Conservation (phyloP, 2,113 vertebrate species). For the Sterrhoptilus dennistouni region DNA sequence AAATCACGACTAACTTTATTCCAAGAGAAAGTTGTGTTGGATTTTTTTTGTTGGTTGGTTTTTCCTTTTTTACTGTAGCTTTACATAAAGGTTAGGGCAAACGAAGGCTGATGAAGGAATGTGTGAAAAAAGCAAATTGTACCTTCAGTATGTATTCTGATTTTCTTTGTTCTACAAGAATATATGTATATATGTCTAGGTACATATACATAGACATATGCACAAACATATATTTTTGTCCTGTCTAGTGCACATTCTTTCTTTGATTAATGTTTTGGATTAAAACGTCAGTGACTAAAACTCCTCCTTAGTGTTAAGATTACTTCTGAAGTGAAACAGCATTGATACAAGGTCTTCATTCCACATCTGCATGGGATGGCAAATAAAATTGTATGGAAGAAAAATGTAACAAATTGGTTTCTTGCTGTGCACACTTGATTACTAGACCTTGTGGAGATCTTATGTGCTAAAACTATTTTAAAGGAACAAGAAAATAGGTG, state of each 20-base stretch:
- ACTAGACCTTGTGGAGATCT: neutral
- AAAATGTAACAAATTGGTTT: neutral
- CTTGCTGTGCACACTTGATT: neutral
- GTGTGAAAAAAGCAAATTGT: neutral
- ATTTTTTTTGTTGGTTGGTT: neutral
- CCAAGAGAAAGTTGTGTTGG: neutral
- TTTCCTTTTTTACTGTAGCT: neutral
- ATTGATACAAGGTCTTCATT: neutral
- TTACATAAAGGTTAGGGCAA: neutral
- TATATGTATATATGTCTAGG: too few species aligned
- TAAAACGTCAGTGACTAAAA: neutral
- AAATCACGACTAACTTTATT: neutral
- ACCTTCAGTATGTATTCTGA: neutral
- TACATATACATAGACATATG: accelerated
- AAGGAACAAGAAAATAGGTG: neutral
- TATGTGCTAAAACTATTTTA: neutral
- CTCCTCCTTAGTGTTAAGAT: neutral
- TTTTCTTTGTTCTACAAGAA: neutral
- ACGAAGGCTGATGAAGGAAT: neutral
- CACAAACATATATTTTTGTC: neutral
- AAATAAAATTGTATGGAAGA: neutral
- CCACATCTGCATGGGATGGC: neutral
- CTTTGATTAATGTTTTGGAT: neutral
- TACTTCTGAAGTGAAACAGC: neutral
- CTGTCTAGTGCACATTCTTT: neutral